These are phyloP conservation scores for Struthio camelus DNA, from an alignment of 2,113 vertebrate species.

Conservation along the genomic window DNA sequence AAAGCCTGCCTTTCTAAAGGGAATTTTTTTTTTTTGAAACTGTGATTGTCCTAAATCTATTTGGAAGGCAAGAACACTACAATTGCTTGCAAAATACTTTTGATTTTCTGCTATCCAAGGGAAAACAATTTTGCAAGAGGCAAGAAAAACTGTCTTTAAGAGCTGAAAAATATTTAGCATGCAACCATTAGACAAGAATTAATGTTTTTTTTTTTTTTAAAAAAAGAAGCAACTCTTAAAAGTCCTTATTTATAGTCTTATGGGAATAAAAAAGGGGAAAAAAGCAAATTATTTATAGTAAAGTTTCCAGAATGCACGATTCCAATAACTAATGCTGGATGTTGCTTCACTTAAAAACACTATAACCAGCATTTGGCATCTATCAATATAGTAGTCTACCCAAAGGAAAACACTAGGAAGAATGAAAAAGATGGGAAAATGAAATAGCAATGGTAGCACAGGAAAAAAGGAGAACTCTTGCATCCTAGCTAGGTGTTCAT, in stretches of 20 bases:
- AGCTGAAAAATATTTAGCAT: background rate
- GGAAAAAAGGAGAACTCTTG: background rate
- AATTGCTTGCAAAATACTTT: background rate
- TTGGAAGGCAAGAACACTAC: background rate
- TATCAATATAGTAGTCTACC: background rate
- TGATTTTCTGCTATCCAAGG: background rate
- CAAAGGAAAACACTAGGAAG: background rate
- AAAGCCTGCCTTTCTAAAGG: background rate
- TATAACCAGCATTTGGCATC: background rate
- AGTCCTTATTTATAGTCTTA: background rate
- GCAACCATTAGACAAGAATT: background rate
- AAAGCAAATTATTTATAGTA: conserved; percentile 16
- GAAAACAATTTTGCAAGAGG: background rate
- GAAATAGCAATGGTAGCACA: background rate
- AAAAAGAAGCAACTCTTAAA: background rate
- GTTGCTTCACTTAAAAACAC: conserved; percentile 7
- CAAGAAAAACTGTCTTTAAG: background rate
- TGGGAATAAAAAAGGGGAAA: background rate
- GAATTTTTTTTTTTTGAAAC: background rate
- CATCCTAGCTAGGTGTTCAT: fast-evolving
- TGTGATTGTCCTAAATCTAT: background rate
- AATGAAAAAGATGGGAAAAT: background rate
- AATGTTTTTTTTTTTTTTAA: background rate
- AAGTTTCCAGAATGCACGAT: conserved; percentile 8
- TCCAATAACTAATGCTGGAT: background rate